A percentile compares a stretch with the other conserved stretches of the same genome.
Conservation (phyloP, 2,113 vertebrate species). For the Rhinichthys klamathensis region DNA sequence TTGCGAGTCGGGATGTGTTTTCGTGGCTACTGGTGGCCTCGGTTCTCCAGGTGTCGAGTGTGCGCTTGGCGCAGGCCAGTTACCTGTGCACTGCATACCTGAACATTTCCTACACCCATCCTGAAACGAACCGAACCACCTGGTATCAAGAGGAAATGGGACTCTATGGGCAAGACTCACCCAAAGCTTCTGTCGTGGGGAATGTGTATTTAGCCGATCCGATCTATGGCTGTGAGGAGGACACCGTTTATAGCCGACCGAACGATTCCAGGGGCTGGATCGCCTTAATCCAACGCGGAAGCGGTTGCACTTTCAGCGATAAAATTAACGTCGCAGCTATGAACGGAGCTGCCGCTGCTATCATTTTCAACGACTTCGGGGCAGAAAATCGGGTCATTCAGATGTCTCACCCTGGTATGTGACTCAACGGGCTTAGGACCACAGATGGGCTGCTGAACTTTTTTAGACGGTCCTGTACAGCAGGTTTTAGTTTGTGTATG, state of each 20-base stretch:
- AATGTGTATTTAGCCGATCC: constrained; percentile 73
- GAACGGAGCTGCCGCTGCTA: constrained; percentile 77
- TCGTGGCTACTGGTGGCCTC: constrained; percentile 28
- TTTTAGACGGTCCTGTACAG: background rate
- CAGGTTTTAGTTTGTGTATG: background rate
- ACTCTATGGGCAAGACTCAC: constrained; percentile 83
- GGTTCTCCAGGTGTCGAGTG: constrained; percentile 58
- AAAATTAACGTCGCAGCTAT: constrained; percentile 80
- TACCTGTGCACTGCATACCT: constrained; percentile 79
- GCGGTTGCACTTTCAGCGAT: constrained; percentile 83
- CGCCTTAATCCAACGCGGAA: constrained; percentile 83
- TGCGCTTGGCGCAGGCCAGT: constrained; percentile 57
- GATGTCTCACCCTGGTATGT: constrained; percentile 85
- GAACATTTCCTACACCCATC: constrained; percentile 76
- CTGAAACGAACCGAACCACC: constrained; percentile 69
- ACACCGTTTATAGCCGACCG: constrained; percentile 73
- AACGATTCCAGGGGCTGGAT: constrained; percentile 71
- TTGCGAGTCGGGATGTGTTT: constrained; percentile 12
- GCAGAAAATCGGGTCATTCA: constrained; percentile 80
- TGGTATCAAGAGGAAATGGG: constrained; percentile 79
- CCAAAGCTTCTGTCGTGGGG: constrained; percentile 71
- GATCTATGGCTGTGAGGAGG: constrained; percentile 53
- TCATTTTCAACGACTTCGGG: constrained; percentile 82
- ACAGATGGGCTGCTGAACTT: background rate
- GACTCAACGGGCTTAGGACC: background rate